Evolutionary conservation across 2,888 invertebrate genomes (phyloP).

Genomic region (Agonopterix subpropinquella): DNA sequence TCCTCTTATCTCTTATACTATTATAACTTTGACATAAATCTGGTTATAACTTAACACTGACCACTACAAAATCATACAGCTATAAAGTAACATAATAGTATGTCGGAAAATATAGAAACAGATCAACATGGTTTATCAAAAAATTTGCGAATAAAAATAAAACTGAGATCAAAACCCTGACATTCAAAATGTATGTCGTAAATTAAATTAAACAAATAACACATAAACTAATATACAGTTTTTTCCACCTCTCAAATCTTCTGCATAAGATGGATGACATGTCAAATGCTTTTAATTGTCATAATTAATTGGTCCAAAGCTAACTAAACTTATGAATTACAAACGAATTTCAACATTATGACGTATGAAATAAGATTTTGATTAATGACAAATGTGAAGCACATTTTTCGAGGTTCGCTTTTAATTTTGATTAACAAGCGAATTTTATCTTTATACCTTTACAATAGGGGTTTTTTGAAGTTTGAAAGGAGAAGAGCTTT

Average conservation of each 20-base stretch:
- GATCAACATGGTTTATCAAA: no score
- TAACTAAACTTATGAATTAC: constrained; percentile 5
- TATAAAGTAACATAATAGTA: no score
- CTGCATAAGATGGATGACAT: constrained; percentile 7
- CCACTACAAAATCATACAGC: no score
- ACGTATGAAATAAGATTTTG: constrained; percentile 8
- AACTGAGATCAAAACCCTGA: neutral
- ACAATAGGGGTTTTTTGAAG: neutral
- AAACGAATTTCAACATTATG: constrained; percentile 8
- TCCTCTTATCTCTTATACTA: no score
- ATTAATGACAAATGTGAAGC: constrained; percentile 4
- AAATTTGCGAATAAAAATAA: no score
- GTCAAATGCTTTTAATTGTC: constrained; percentile 9
- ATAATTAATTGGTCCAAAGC: constrained; percentile 8
- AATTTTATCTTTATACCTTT: no score
- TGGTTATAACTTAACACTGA: no score
- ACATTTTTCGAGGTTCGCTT: neutral
- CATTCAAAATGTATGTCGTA: constrained; percentile 1
- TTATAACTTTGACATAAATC: no score
- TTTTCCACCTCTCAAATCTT: constrained; percentile 2
- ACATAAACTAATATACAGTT: neutral
- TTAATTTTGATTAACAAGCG: no score
- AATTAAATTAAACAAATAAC: neutral
- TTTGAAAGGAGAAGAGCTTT: neutral
- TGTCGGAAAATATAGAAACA: no score